A percentile compares a stretch with the other conserved stretches of the same genome.
Conservation (phyloP, 2,888 invertebrate genomes). For the Therioaphis trifolii region DNA sequence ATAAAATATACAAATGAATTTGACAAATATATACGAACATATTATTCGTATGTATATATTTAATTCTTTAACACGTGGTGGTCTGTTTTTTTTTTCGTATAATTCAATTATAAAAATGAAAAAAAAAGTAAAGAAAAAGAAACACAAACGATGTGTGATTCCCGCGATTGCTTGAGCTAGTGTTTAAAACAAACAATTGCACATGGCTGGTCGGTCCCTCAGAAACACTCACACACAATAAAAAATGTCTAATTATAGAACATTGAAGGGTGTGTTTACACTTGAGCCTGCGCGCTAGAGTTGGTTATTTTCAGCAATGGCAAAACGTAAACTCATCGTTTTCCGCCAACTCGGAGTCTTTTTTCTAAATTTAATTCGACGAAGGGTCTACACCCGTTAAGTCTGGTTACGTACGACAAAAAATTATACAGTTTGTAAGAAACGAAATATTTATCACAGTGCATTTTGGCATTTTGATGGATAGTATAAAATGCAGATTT, state of each 20-base stretch:
- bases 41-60: not conserved
- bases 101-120: constrained; percentile 51
- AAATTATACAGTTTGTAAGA: not conserved
- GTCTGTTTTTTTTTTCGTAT: constrained; percentile 61
- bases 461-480: too few relatives aligned
- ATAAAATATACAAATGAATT: constrained; percentile 44
- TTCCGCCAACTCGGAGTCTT: constrained; percentile 52
- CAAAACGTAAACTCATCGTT: constrained; percentile 55
- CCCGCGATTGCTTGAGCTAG: constrained; percentile 52
- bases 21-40: constrained; percentile 27
- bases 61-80: constrained; percentile 48
- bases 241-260: constrained; percentile 58
- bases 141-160: constrained; percentile 58
- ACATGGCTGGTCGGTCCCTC: constrained; percentile 60
- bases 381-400: constrained; percentile 35
- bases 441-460: not conserved
- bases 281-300: constrained; percentile 43
- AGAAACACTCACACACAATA: constrained; percentile 38
- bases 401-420: not conserved
- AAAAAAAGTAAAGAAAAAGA: constrained; percentile 17
- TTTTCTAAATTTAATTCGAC: constrained; percentile 61
- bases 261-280: constrained; percentile 58
- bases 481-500: not conserved
- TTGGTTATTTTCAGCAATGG: constrained; percentile 60
- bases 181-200: constrained; percentile 62